A percentile compares a stretch with the other conserved stretches of the same genome.
Evolutionary conservation across 2,797 vertebrate genomes (phyloP).

Genomic region (Eospalax fontanierii): DNA sequence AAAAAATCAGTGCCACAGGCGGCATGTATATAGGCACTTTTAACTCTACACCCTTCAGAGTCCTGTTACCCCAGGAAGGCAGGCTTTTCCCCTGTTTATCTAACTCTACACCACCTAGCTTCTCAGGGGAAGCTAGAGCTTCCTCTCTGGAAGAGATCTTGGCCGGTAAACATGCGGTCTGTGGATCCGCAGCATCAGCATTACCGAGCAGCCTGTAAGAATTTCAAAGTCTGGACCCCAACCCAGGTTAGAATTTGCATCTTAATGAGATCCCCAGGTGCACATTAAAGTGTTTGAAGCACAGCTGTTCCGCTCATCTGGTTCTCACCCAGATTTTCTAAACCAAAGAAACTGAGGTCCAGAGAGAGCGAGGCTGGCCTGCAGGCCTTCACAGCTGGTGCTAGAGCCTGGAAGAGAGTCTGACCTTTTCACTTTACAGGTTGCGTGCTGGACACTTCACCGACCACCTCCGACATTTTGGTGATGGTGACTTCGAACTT

Average conservation of each 20-base stretch:
- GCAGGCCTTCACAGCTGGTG: not conserved
- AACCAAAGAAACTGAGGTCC: slow-evolving; percentile 69
- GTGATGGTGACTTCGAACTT: not conserved
- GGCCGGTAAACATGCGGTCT: not conserved
- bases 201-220: slow-evolving; percentile 36
- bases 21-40: not conserved
- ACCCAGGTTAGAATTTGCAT: slow-evolving; percentile 77
- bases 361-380: not conserved
- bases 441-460: accelerated
- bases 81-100: not conserved
- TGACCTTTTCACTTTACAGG: not conserved
- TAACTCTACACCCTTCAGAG: not conserved
- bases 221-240: slow-evolving; percentile 46
- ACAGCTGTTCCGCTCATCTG: slow-evolving; percentile 67
- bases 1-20: slow-evolving; percentile 16
- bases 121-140: not conserved
- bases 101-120: not conserved
- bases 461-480: not conserved
- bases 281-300: slow-evolving; percentile 69
- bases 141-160: not conserved
- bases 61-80: not conserved
- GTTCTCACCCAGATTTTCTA: slow-evolving; percentile 61
- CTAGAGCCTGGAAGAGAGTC: not conserved
- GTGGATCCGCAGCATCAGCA: not conserved
- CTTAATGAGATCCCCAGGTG: slow-evolving; percentile 79